phyloP scores from a whole-genome alignment of 2,888 invertebrate genomes.

The Trichogramma dendrolimi region DNA sequence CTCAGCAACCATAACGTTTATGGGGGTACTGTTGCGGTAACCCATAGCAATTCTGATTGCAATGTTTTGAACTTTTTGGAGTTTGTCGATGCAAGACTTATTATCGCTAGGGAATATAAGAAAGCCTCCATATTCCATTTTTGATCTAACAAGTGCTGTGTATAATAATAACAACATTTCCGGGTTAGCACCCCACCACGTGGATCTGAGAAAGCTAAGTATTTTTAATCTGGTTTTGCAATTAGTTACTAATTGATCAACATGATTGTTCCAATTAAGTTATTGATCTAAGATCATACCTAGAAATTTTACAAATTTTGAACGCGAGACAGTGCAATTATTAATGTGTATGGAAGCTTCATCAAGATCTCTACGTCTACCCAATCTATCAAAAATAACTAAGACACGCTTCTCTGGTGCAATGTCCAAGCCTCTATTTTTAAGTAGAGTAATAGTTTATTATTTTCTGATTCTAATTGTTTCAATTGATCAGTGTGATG shows the following conservation, averaged over 20 bases:
- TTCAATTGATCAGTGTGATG: no score
- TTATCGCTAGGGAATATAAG: no score
- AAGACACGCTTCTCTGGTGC: conserved; percentile 20
- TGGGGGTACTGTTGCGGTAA: no score
- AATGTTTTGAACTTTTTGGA: no score
- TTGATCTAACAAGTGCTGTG: conserved; percentile 7
- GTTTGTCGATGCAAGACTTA: no score
- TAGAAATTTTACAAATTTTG: conserved; percentile 17
- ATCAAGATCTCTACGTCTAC: not conserved
- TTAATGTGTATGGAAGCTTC: not conserved
- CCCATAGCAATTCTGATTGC: no score
- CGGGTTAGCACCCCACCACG: conserved; percentile 24
- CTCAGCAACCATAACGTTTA: no score
- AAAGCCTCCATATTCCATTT: conserved; percentile 17
- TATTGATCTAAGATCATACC: conserved; percentile 17
- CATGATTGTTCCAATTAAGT: conserved; percentile 17
- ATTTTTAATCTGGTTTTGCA: conserved; percentile 15
- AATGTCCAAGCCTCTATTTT: conserved; percentile 9
- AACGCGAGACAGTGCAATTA: not conserved
- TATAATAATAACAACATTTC: conserved; percentile 6
- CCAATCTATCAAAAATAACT: conserved; percentile 16
- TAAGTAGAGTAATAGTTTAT: conserved; percentile 11
- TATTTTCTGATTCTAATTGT: no score
- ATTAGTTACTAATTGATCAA: conserved; percentile 6
- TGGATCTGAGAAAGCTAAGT: conserved; percentile 19